Evolutionary conservation across 2,888 invertebrate species (phyloP).

Genomic region (Neelides folsomi): DNA sequence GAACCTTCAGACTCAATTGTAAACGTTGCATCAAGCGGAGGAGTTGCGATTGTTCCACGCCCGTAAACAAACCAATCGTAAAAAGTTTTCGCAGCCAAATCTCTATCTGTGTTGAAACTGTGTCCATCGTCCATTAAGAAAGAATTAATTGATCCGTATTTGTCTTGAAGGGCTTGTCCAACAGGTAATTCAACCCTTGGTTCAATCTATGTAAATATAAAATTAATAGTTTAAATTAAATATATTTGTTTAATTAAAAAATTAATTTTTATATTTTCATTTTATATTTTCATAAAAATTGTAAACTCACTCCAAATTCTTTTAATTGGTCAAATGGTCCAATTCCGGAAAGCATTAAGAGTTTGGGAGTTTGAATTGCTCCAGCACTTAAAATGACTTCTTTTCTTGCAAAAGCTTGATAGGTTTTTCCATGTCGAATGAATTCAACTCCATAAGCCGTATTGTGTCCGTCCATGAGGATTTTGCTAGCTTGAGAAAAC

Average conservation of each 20-base stretch:
- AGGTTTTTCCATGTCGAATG: slow-evolving; percentile 15
- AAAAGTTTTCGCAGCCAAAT: slow-evolving; percentile 14
- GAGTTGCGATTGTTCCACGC: slow-evolving; percentile 16
- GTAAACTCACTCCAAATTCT: slow-evolving; percentile 16
- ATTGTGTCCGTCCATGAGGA: slow-evolving; percentile 9
- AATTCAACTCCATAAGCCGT: slow-evolving; percentile 19
- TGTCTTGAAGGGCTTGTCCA: slow-evolving; percentile 19
- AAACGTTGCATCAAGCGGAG: slow-evolving; percentile 20
- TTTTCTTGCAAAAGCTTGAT: slow-evolving; percentile 16
- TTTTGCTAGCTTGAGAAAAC: too few species aligned
- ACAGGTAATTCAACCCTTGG: slow-evolving; percentile 19
- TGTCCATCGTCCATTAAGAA: slow-evolving; percentile 23
- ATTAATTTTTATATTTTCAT: too few species aligned
- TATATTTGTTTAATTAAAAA: too few species aligned
- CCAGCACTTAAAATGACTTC: slow-evolving; percentile 23
- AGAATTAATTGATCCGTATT: slow-evolving; percentile 21
- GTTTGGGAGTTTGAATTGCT: slow-evolving; percentile 18
- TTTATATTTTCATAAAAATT: background rate
- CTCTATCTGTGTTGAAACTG: slow-evolving; percentile 17
- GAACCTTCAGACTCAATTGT: slow-evolving; percentile 10
- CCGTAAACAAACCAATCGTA: slow-evolving; percentile 15
- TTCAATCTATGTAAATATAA: slow-evolving; percentile 11
- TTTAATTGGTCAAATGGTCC: slow-evolving; percentile 19
- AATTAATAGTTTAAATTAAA: background rate
- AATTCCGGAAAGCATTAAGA: slow-evolving; percentile 22